A percentile compares a stretch with the other conserved stretches of the same genome.
Conservation (phyloP, 2,797 vertebrate species). For the Lagorchestes hirsutus region DNA sequence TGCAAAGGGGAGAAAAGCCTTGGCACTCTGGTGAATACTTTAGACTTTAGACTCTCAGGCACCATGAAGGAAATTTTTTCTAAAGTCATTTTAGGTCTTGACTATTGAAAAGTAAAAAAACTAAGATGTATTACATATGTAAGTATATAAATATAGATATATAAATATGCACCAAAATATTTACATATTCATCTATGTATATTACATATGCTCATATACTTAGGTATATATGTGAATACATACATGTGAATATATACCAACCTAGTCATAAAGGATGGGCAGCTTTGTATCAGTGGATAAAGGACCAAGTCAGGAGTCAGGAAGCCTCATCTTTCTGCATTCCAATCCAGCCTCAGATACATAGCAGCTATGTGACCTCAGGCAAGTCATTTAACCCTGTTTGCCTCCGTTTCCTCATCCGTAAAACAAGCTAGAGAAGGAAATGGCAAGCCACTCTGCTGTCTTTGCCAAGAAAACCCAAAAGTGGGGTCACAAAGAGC, state of each 20-base stretch:
- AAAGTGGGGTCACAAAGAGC: too few species aligned
- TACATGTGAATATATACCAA: neutral
- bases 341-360: neutral
- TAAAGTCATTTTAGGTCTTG: constrained; percentile 66
- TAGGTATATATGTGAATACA: too few species aligned
- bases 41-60: constrained; percentile 73
- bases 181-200: too few species aligned
- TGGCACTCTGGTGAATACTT: constrained; percentile 55
- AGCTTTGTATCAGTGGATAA: neutral
- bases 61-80: constrained; percentile 67
- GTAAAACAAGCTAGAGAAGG: too few species aligned
- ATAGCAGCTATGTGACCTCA: neutral
- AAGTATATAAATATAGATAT: too few species aligned
- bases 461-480: too few species aligned
- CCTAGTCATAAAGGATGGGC: neutral
- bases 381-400: neutral
- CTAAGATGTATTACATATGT: constrained; percentile 33
- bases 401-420: neutral
- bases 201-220: too few species aligned
- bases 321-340: neutral
- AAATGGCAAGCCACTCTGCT: too few species aligned
- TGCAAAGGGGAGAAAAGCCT: constrained; percentile 19
- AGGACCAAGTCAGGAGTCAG: neutral
- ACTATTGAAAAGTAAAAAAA: constrained; percentile 58
- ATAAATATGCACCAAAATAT: too few species aligned